Evolutionary conservation across 2,888 invertebrate genomes (phyloP).

Genomic region (Ashinkailepas kermadecensis): DNA sequence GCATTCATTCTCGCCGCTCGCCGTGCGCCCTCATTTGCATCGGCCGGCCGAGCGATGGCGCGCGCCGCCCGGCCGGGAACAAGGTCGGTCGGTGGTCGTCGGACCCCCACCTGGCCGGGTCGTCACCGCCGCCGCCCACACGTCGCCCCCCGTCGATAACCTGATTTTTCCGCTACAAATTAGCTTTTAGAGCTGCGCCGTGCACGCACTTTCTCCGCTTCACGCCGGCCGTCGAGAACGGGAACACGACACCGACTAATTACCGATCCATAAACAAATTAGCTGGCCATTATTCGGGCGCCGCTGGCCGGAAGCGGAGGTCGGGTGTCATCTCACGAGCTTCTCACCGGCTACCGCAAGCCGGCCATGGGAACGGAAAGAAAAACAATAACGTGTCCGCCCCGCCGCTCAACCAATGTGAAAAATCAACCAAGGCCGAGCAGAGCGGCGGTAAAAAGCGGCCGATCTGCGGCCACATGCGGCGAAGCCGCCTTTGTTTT

Average conservation of each 20-base stretch:
- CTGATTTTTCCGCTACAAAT: conserved; percentile 18
- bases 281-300: not conserved
- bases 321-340: not conserved
- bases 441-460: not conserved
- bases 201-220: conserved; percentile 3
- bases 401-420: conserved; percentile 15
- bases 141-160: not conserved
- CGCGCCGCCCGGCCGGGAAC: not conserved
- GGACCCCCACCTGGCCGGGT: not conserved
- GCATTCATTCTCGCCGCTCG: not conserved
- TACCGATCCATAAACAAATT: conserved; percentile 21
- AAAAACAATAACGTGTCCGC: not conserved
- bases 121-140: not conserved
- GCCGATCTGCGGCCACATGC: not conserved
- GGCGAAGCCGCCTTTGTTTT: not conserved
- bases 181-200: not conserved
- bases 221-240: not conserved
- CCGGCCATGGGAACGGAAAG: not conserved
- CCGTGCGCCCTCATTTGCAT: not conserved
- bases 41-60: not conserved
- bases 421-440: conserved; percentile 13
- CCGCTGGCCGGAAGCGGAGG: not conserved
- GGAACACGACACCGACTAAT: conserved; percentile 9
- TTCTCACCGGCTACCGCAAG: not conserved
- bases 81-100: not conserved